Conservation (phyloP, 2,797 vertebrate species). For the Pseudotriccus pelzelni region DNA sequence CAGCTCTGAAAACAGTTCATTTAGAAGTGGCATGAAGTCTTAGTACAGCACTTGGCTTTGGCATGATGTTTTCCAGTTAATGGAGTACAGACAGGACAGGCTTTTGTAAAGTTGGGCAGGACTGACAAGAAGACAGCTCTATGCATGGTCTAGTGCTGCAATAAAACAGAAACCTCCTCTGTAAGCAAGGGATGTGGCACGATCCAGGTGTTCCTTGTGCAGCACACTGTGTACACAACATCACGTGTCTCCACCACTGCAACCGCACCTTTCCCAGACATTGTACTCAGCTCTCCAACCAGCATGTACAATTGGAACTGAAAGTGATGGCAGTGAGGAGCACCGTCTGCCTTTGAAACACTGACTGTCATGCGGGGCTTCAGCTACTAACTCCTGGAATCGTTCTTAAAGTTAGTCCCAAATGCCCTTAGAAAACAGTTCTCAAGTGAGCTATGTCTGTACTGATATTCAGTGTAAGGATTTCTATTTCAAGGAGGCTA, state of each 20-base stretch:
- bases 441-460: background rate
- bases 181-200: background rate
- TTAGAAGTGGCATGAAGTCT: background rate
- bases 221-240: rapidly evolving
- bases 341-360: rapidly evolving
- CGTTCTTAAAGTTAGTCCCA: background rate
- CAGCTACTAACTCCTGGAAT: background rate
- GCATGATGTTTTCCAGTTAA: background rate
- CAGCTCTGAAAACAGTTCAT: rapidly evolving
- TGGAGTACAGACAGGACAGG: background rate
- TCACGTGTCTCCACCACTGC: rapidly evolving
- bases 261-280: rapidly evolving
- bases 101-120: background rate
- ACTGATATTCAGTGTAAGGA: background rate
- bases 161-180: background rate
- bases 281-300: background rate
- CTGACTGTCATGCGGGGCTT: background rate
- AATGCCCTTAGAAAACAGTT: background rate
- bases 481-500: background rate
- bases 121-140: background rate
- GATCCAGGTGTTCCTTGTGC: background rate
- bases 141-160: too few relatives aligned
- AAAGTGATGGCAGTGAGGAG: background rate
- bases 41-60: background rate
- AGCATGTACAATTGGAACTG: rapidly evolving